Base-by-base conservation (phyloP, 2,888 invertebrate species). In the Drepana falcataria region DNA sequence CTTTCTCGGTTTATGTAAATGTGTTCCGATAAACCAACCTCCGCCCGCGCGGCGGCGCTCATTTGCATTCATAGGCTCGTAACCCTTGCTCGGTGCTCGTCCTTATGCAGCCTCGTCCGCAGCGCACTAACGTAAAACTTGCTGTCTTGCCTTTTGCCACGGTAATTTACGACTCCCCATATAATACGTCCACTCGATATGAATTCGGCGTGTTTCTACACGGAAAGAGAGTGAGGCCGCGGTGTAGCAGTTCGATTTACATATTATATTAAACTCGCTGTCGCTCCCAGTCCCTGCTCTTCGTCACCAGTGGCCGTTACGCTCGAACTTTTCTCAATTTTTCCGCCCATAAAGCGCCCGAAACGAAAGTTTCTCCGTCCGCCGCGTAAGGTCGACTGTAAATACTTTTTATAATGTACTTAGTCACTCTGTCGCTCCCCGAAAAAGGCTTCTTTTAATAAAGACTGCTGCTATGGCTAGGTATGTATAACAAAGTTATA, bases 41-140 rank as follows among this genome's bases (percentile, higher is more conserved):
- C 78, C 76, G 73, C 74, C 79, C 76, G 81, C 78, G 81, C 77
- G 73, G 77, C 73, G 79, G 71, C 77, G 79, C 87, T 90, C 88
- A 90, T 91, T 90, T 91, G 89, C 90, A 91, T 91, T 90, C 90
- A 91, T 90, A 85, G 90, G 87, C 88, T 85, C 85, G 85, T 87
- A 90, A 91, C 89, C 90, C 89, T 87, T 87, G 83, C 84, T 81
- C 81, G 82, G 73, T 78, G 78, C 77, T 80, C 79, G 75, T 76
- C 72, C 79, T 79, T 75, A 75, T 76, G 83, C 81, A 80, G 79
- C 76, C 83, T 78, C 80, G 76, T 75, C 79, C 77, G 72, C 65
- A 73, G 72, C 73, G 66, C 67, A 68, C 69, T 69, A 70, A 75
- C 83, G 83, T 87, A 84, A 87, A 89, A 87, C 84, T 82, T 79